Evolutionary conservation across 1,140 invertebrate species (phyloP), one percentile per base, ranked within the genome.

Genomic region (Metaphire vulgaris): DNA sequence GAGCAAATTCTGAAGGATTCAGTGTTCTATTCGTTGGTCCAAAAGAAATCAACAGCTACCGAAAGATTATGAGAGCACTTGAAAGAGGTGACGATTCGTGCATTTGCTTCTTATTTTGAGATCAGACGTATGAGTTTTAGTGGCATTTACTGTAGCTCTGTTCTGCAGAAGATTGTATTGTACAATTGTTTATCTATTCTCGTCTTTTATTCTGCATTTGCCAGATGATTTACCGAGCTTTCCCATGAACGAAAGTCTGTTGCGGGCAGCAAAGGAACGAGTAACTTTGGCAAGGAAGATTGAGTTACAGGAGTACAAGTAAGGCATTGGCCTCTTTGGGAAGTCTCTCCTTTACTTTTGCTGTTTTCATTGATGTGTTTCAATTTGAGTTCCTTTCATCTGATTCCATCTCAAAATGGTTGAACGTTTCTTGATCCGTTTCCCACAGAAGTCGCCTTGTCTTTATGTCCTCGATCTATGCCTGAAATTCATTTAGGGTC

Each of bases 11-110:
- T 78, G 90, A 93, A 85, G 97, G 97, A 14, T 89, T 98, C 14
- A 95, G 95, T 32, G 90, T 99, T 12, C 88, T 99, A 77, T 89
- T 99, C 72, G 92, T 98, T 85, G 94, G 96, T 80, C 93, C 95
- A 0, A 88, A 89, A 1, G 97, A 99, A 84, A 89, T 92, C 1
- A 89, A 89, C 65, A 88, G 89, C 71, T 99, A 97, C 82, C 87
- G 89, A 0, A 93, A 92, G 83, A 87, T 98, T 1, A 92, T 93
- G 78, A 89, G 89, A 78, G 94, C 92, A 0, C 87, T 98, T 1
- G 91, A 91, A 77, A 91, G 92, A 87, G 91, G 93, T 94, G 30
- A n/a, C n/a, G n/a, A n/a, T n/a, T n/a, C n/a, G n/a, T n/a, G n/a
- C n/a, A n/a, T n/a, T n/a, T n/a, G n/a, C n/a, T n/a, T n/a, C n/a